Conservation (phyloP, 2,797 vertebrate species). For the Pyrocephalus nanus region DNA sequence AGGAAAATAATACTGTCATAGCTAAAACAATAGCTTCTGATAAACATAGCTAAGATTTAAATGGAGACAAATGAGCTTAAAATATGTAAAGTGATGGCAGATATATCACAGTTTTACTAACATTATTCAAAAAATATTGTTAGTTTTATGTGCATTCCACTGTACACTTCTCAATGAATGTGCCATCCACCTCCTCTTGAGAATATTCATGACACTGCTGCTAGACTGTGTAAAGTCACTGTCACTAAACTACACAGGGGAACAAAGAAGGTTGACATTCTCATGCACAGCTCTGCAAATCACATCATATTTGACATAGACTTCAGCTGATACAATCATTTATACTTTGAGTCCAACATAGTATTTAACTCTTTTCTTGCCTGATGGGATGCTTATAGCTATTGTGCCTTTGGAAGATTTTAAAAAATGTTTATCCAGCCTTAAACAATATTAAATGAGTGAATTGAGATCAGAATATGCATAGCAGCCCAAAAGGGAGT, state of each 20-base stretch:
- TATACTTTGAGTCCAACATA: background rate
- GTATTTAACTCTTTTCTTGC: background rate
- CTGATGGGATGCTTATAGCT: background rate
- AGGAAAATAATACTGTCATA: background rate
- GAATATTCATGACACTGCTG: background rate
- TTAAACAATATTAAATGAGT: background rate
- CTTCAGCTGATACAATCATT: background rate
- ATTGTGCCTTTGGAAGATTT: background rate
- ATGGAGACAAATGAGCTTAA: constrained; percentile 30
- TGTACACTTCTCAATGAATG: constrained; percentile 13
- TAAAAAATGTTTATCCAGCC: background rate
- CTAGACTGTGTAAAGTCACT: constrained; percentile 40
- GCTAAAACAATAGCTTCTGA: background rate
- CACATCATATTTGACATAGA: background rate
- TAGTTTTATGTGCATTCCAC: background rate
- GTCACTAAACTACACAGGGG: background rate
- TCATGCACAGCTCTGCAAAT: background rate
- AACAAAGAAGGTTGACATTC: constrained; percentile 31
- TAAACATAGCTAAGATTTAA: constrained; percentile 1
- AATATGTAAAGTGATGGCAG: constrained; percentile 18
- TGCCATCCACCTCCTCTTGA: constrained; percentile 11
- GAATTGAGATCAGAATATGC: background rate
- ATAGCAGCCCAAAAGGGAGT: background rate
- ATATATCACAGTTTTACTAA: constrained; percentile 26
- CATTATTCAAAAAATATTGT: background rate